Evolutionary conservation across 1,140 invertebrate species (phyloP).

Genomic region (Drosophila kohkoa): DNA sequence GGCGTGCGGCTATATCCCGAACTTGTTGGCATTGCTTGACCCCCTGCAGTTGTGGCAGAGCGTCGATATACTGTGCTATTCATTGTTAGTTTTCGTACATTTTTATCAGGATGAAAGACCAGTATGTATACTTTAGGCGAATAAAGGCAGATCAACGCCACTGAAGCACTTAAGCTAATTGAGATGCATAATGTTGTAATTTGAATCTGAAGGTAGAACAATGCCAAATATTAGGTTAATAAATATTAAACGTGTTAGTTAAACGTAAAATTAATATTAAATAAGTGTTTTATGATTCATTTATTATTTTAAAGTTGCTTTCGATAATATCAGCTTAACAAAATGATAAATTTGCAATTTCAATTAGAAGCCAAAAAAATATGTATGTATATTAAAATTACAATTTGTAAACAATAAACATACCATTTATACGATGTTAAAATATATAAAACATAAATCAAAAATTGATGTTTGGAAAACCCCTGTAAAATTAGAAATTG

Average conservation of each 20-base stretch:
- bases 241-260: background rate
- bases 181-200: slow-evolving; percentile 92
- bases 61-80: slow-evolving; percentile 85
- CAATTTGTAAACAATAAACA: too few relatives aligned
- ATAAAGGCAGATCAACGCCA: slow-evolving; percentile 91
- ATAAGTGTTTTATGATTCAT: too few relatives aligned
- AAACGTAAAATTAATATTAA: too few relatives aligned
- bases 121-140: slow-evolving; percentile 92
- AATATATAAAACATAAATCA: too few relatives aligned
- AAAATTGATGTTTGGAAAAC: too few relatives aligned
- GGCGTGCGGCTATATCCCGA: slow-evolving; percentile 61
- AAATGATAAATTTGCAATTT: too few relatives aligned
- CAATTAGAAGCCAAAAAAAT: too few relatives aligned
- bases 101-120: slow-evolving; percentile 91
- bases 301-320: too few relatives aligned
- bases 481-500: too few relatives aligned
- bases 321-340: too few relatives aligned
- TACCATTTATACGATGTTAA: too few relatives aligned
- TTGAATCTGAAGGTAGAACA: slow-evolving; percentile 86
- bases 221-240: background rate
- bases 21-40: slow-evolving; percentile 42
- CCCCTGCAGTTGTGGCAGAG: slow-evolving; percentile 67
- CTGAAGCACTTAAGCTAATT: slow-evolving; percentile 91
- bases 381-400: too few relatives aligned
- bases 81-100: slow-evolving; percentile 87